Evolutionary conservation across 2,888 invertebrate genomes (phyloP).

Genomic region (Conomelus anceps): DNA sequence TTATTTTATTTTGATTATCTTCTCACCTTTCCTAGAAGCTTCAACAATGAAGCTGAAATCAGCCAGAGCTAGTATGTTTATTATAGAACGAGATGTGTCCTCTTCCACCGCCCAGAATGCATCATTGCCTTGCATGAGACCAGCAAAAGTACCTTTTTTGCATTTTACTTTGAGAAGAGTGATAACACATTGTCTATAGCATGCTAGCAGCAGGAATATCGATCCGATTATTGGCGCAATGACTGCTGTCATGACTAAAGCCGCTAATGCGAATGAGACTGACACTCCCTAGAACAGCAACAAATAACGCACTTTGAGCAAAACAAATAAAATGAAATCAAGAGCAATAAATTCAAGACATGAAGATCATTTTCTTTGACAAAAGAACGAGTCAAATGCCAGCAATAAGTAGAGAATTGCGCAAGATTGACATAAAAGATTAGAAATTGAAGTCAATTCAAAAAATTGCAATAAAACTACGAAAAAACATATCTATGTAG

Average conservation of each 20-base stretch:
- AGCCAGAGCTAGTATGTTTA: slow-evolving; percentile 47
- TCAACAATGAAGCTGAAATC: slow-evolving; percentile 35
- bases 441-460: too few species aligned
- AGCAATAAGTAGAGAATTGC: too few species aligned
- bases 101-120: slow-evolving; percentile 50
- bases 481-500: too few species aligned
- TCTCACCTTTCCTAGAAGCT: slow-evolving; percentile 15
- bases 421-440: too few species aligned
- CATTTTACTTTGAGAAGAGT: slow-evolving; percentile 5
- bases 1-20: too few species aligned
- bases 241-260: slow-evolving; percentile 8
- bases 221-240: slow-evolving; percentile 18
- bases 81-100: slow-evolving; percentile 44
- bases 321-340: too few species aligned
- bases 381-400: too few species aligned
- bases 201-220: slow-evolving; percentile 10
- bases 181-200: slow-evolving; percentile 13
- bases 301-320: too few species aligned
- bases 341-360: too few species aligned
- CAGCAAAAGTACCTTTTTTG: slow-evolving; percentile 42
- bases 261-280: slow-evolving; percentile 13
- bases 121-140: slow-evolving; percentile 49
- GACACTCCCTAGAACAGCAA: slow-evolving; percentile 17
- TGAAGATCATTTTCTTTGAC: too few species aligned
- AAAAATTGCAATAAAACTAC: too few species aligned